Base-by-base conservation (phyloP, 2,113 vertebrate genomes). In the Alces alces region DNA sequence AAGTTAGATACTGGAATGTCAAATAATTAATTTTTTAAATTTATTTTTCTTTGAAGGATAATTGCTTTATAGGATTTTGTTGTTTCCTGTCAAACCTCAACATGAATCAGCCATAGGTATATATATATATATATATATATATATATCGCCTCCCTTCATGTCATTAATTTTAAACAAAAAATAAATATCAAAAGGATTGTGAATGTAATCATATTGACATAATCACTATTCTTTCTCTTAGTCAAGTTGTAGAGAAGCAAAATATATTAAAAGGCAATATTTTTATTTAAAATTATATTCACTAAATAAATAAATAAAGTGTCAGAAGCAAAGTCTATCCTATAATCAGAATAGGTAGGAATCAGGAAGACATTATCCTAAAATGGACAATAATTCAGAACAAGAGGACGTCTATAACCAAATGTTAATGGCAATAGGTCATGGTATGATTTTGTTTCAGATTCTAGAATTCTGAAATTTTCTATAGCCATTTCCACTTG, bases 111-210 rank as follows among this genome's bases (percentile, higher is more conserved):
- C 7, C 15, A 64, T 64, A 64, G 14, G 60, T 64, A 5, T 16
- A 54, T 54, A 6, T 54, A 5, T 16, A 5, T 16, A 5, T 52
- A 2, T 52, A 5, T 52, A 4, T 52, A 5, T 5, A 50, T 1
- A 13, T 13, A 16, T 52, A 5, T 52, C 14, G 14, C 60, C 14
- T 64, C 30, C 30, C 30, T 64, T 64, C 17, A 82, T 27, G 43
- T 85, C 33, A 55, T 88, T 94, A 16, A 91, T 85, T 95, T 76
- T 66, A 86, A 61, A 43, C 4, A 73, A 78, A 36, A 86, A 85
- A 88, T 66, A 93, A 96, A 50, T 21, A 33, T 58, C 54, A 60
- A 43, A 6, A 6, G 4, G 13, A 82, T 50, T 86, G 1, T 23
- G 39, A 79, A 57, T 45, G 52, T n/a, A 79, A 5, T 8, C 57